These are phyloP conservation scores for Leptosomus discolor DNA, from an alignment of 2,113 vertebrate species.

Conservation along the genomic window DNA sequence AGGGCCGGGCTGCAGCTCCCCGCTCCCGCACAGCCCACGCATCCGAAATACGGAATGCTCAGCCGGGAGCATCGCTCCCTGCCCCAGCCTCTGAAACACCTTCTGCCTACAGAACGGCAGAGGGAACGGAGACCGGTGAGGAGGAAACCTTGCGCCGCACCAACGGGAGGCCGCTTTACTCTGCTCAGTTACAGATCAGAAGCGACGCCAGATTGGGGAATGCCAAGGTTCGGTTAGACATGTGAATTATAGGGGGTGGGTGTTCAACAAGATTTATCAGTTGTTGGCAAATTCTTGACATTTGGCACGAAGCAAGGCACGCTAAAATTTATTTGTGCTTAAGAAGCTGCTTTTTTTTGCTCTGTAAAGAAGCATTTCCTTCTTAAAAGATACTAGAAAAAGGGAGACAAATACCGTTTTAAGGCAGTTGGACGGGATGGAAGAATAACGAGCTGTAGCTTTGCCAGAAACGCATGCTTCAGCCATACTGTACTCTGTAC, in stretches of 20 bases:
- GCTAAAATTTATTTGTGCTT: background rate
- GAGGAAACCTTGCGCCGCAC: background rate
- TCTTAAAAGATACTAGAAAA: background rate
- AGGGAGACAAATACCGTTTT: slow-evolving; percentile 2
- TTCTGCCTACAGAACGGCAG: rapidly evolving
- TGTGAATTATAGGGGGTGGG: background rate
- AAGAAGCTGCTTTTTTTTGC: background rate
- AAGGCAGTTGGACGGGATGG: background rate
- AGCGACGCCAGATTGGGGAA: background rate
- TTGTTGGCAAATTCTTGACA: background rate
- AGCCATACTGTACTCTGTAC: background rate
- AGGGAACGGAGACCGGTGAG: background rate
- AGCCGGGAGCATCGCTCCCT: background rate
- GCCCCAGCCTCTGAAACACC: background rate
- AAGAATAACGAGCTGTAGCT: background rate
- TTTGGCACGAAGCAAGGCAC: background rate
- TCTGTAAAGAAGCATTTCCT: background rate
- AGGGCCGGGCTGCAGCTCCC: background rate
- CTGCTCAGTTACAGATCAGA: background rate
- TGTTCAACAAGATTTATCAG: slow-evolving; percentile 18
- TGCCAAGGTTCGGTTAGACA: background rate
- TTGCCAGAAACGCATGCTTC: background rate
- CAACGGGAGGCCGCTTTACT: background rate
- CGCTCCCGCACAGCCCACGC: rapidly evolving
- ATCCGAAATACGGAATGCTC: rapidly evolving